Percentiles rank a stretch among this genome's conserved stretches.
phyloP scores from a whole-genome alignment of 1,140 invertebrate species.

The Globodera rostochiensis region DNA sequence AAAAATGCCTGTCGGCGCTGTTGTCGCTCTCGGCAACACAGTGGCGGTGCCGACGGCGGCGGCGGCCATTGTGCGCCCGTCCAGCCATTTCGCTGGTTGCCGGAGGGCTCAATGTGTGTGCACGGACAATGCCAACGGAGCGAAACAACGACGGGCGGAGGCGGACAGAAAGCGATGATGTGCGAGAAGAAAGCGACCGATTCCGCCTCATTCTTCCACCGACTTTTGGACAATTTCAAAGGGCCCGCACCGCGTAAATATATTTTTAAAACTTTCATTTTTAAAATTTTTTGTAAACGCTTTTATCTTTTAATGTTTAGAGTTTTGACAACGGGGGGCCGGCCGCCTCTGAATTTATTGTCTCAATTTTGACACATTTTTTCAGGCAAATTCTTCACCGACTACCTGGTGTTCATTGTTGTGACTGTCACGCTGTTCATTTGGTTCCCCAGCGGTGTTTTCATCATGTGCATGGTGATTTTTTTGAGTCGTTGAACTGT shows the following conservation, averaged over 20 bases:
- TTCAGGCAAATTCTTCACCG: conserved; percentile 43
- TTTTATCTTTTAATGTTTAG: not conserved
- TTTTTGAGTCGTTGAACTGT: not conserved
- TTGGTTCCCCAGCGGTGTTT: conserved; percentile 49
- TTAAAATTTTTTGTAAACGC: no score
- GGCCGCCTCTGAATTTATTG: no score
- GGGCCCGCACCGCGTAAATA: conserved; percentile 35
- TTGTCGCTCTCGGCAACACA: conserved; percentile 26
- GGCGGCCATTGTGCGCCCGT: conserved; percentile 33
- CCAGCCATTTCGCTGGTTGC: conserved; percentile 21
- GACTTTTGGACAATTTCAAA: conserved; percentile 42
- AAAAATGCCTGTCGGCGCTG: conserved; percentile 38
- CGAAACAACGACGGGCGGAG: not conserved
- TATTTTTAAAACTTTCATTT: not conserved
- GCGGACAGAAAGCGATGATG: conserved; percentile 32
- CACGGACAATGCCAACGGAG: conserved; percentile 47
- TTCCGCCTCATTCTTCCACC: conserved; percentile 38
- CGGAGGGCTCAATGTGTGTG: conserved; percentile 52
- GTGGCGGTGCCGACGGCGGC: no score
- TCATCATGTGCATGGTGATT: conserved; percentile 39
- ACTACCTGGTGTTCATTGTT: conserved; percentile 47
- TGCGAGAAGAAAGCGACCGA: conserved; percentile 49
- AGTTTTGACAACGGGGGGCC: not conserved
- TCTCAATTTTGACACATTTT: conserved; percentile 21
- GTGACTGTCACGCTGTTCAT: conserved; percentile 35